These are phyloP conservation scores for Ascaphus truei DNA, from an alignment of 2,113 vertebrate genomes.

Conservation along the genomic window DNA sequence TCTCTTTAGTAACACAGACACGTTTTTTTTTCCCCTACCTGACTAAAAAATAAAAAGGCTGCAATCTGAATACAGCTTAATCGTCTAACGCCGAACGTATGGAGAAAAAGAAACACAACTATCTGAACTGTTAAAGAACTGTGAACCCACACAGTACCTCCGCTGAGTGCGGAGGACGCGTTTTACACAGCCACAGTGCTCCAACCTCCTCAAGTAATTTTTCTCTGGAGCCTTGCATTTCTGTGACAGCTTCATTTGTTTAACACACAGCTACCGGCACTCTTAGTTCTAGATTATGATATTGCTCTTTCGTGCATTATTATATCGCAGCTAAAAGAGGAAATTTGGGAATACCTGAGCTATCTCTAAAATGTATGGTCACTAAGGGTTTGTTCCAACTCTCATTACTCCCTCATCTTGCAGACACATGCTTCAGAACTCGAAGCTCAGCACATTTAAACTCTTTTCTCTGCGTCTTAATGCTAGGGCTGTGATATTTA, in stretches of 20 bases:
- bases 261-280: constrained; percentile 58
- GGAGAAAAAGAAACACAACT: constrained; percentile 57
- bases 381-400: constrained; percentile 47
- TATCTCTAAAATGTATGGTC: constrained; percentile 55
- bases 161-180: constrained; percentile 43
- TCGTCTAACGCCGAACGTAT: constrained; percentile 59
- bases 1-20: constrained; percentile 50
- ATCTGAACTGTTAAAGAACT: constrained; percentile 64
- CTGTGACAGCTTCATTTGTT: constrained; percentile 85
- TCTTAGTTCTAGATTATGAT: constrained; percentile 69
- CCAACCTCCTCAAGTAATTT: constrained; percentile 67
- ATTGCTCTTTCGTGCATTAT: constrained; percentile 59
- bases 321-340: constrained; percentile 51
- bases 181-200: constrained; percentile 63
- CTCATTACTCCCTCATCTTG: constrained; percentile 46
- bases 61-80: constrained; percentile 73
- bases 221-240: constrained; percentile 70
- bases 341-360: constrained; percentile 61
- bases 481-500: constrained; percentile 87
- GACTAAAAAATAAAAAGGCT: constrained; percentile 44
- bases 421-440: constrained; percentile 44
- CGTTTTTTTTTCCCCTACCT: constrained; percentile 52
- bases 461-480: constrained; percentile 57
- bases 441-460: constrained; percentile 61
- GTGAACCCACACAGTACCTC: constrained; percentile 48